A percentile compares a stretch with the other conserved stretches of the same genome.
Conservation (phyloP, 2,113 vertebrate species). For the Aldabrachelys gigantea region DNA sequence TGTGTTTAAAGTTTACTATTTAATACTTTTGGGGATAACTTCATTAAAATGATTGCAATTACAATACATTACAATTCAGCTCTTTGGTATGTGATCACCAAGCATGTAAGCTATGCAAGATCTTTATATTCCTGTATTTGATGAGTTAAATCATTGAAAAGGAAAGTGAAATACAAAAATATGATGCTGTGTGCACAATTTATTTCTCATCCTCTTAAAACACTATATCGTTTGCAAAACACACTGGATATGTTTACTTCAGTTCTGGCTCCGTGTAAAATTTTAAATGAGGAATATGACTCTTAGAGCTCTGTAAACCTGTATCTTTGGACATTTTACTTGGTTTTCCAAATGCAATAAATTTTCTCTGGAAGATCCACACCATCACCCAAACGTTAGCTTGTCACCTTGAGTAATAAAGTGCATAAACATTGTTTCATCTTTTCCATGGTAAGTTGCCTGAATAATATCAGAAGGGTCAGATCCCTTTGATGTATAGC, state of each 20-base stretch:
- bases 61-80: background rate
- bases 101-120: slow-evolving; percentile 32
- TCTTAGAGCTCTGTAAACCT: background rate
- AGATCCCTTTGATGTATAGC: slow-evolving; percentile 64
- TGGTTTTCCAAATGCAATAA: slow-evolving; percentile 47
- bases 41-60: slow-evolving; percentile 3
- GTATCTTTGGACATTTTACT: slow-evolving; percentile 46
- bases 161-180: slow-evolving; percentile 59
- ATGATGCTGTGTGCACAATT: slow-evolving; percentile 13
- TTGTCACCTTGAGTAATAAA: slow-evolving; percentile 70
- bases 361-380: slow-evolving; percentile 48
- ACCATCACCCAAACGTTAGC: slow-evolving; percentile 61
- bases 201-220: slow-evolving; percentile 16
- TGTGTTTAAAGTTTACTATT: slow-evolving; percentile 16
- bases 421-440: slow-evolving; percentile 69
- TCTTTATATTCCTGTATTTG: slow-evolving; percentile 57
- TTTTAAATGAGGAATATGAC: slow-evolving; percentile 16
- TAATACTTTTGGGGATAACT: slow-evolving; percentile 45
- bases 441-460: slow-evolving; percentile 54
- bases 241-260: slow-evolving; percentile 25
- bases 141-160: slow-evolving; percentile 57
- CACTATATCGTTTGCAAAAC: slow-evolving; percentile 14
- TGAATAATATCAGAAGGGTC: slow-evolving; percentile 61
- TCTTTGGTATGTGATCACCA: slow-evolving; percentile 14
- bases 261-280: background rate